Base-by-base conservation (phyloP, 2,797 vertebrate species). In the Melopsittacus undulatus region DNA sequence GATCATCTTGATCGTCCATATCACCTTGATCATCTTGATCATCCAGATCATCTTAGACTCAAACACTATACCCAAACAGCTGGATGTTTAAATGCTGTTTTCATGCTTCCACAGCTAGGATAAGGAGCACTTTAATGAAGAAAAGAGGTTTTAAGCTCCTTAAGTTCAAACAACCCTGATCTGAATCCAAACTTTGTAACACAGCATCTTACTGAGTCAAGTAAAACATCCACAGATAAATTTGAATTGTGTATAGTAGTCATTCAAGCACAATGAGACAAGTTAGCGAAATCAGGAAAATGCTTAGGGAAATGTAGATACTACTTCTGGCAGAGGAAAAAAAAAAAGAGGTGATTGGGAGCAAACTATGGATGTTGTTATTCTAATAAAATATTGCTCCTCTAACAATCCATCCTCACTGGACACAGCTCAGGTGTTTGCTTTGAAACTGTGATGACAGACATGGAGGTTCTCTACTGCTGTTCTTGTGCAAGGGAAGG, bases 251-350 rank as follows among this genome's bases (percentile, higher is more conserved):
- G 1, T 9, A 1, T 62, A 30, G 14, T 23, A 83, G 24, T 32
- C 23, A 48, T 52, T 74, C 5, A 51, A 48, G 34, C 8, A 26
- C 40, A 43, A 62, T 67, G 36, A 48, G 3, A 38, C 11, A 52
- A 62, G 11, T 7, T 45, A 26, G 8, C 21, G 59, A 85, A 83
- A 73, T 68, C 22, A 59, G 69, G 8, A 61, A 38, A 75, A 64
- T 30, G 34, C 7, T 27, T n/a, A 10, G 1, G 5, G 2, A 1
- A 38, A 6, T 32, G 16, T 23, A 54, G 46, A 32, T 46, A 11
- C 4, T 46, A 19, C 16, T 5, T 26, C 16, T 72, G 32, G 3
- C 2, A 46, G 11, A 68, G 21, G 5, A 1, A 9, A 43, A 34
- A 15, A 52, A 20, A 27, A 36, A 11, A 0, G 5, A 8, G 1